Conservation (phyloP, 1,140 invertebrate genomes). For the Latrodectus geometricus region DNA sequence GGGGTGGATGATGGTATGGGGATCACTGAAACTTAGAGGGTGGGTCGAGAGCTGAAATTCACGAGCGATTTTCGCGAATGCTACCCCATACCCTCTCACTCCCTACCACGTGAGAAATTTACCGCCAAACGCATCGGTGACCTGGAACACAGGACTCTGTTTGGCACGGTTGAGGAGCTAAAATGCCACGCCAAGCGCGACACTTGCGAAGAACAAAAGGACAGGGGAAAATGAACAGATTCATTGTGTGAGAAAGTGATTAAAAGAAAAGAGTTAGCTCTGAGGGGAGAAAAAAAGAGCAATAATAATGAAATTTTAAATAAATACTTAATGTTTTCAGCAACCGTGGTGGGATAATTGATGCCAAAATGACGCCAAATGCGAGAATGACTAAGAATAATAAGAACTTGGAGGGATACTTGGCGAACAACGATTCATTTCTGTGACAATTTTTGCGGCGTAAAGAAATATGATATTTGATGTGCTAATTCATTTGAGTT, state of each 20-base stretch:
- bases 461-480: slow-evolving; percentile 10
- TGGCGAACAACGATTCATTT: slow-evolving; percentile 23
- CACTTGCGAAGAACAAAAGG: slow-evolving; percentile 40
- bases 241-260: background rate
- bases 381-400: slow-evolving; percentile 21
- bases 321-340: background rate
- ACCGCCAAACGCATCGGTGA: slow-evolving; percentile 50
- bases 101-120: slow-evolving; percentile 41
- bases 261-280: background rate
- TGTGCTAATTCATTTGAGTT: slow-evolving; percentile 7
- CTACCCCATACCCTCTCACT: background rate
- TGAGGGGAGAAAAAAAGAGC: background rate
- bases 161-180: background rate
- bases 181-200: slow-evolving; percentile 36
- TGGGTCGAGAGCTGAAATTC: background rate
- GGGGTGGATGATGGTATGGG: background rate
- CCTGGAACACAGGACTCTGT: slow-evolving; percentile 25
- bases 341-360: background rate
- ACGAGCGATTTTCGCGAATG: background rate
- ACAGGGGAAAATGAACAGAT: background rate
- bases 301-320: background rate
- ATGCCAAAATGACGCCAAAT: slow-evolving; percentile 19
- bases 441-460: background rate
- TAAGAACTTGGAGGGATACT: background rate
- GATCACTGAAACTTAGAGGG: background rate